A percentile compares a stretch with the other conserved stretches of the same genome.
Evolutionary conservation across 2,113 vertebrate genomes (phyloP).

Genomic region (Pomatostomus ruficeps): DNA sequence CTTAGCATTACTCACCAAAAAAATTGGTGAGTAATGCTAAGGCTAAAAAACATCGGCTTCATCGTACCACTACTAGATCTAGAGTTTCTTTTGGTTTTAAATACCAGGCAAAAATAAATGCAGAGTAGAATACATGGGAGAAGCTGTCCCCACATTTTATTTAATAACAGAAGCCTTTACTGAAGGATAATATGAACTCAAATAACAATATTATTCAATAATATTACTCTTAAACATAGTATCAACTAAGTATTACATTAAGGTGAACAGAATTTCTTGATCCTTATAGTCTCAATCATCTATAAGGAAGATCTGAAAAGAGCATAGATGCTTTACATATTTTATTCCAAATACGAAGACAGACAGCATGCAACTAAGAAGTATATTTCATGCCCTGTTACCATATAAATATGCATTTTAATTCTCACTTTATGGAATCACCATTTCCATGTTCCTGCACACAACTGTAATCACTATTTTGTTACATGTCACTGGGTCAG

Average conservation of each 20-base stretch:
- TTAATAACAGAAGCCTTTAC: neutral
- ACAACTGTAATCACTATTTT: neutral
- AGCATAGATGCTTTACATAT: neutral
- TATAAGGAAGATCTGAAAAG: neutral
- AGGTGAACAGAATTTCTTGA: neutral
- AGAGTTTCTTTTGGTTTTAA: neutral
- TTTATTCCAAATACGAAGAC: neutral
- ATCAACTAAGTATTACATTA: neutral
- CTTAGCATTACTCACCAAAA: neutral
- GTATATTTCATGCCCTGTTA: neutral
- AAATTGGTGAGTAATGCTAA: too few species aligned
- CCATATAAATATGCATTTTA: neutral
- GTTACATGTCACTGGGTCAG: neutral
- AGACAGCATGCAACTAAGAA: neutral
- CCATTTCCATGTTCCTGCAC: neutral
- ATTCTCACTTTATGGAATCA: neutral
- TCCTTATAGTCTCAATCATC: neutral
- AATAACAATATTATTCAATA: neutral
- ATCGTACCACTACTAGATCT: rapidly evolving
- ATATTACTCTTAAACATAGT: neutral
- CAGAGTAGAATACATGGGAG: neutral
- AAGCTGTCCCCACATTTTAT: neutral
- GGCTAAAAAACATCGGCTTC: neutral
- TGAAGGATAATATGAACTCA: neutral
- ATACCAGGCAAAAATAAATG: neutral